These are phyloP conservation scores for Chaetoderma sp. DNA, from an alignment of 2,888 invertebrate genomes.

Conservation along the genomic window DNA sequence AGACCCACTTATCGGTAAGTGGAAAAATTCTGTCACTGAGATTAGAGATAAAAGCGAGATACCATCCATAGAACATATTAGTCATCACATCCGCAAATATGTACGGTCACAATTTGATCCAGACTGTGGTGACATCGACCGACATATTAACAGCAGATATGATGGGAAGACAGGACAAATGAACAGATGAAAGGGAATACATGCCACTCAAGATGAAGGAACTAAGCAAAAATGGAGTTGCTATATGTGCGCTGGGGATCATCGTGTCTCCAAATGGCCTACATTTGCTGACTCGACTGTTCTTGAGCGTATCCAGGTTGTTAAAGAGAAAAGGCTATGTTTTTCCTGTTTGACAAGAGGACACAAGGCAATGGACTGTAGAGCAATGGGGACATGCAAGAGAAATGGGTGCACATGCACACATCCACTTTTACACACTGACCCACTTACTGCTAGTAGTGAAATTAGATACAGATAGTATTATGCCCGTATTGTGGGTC, in stretches of 20 bases:
- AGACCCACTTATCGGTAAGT: no score
- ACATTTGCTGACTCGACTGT: not conserved
- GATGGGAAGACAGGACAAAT: not conserved
- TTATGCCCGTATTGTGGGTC: slow-evolving; percentile 1
- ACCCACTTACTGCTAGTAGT: not conserved
- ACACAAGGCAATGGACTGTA: no score
- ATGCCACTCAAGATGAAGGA: not conserved
- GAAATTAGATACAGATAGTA: not conserved
- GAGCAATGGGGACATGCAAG: no score
- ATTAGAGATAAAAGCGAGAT: no score
- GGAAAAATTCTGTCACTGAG: no score
- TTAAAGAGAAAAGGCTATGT: no score
- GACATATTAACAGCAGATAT: not conserved
- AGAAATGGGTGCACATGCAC: not conserved
- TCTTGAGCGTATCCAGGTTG: no score
- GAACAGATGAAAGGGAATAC: not conserved
- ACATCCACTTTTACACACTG: slow-evolving; percentile 5
- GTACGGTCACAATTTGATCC: no score
- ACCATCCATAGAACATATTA: no score
- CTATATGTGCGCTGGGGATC: not conserved
- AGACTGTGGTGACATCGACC: no score
- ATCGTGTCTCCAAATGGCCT: not conserved
- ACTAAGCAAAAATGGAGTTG: not conserved
- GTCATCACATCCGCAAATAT: no score
- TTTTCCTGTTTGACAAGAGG: no score